phyloP scores from a whole-genome alignment of 2,888 invertebrate species.

The Lepas anatifera region DNA sequence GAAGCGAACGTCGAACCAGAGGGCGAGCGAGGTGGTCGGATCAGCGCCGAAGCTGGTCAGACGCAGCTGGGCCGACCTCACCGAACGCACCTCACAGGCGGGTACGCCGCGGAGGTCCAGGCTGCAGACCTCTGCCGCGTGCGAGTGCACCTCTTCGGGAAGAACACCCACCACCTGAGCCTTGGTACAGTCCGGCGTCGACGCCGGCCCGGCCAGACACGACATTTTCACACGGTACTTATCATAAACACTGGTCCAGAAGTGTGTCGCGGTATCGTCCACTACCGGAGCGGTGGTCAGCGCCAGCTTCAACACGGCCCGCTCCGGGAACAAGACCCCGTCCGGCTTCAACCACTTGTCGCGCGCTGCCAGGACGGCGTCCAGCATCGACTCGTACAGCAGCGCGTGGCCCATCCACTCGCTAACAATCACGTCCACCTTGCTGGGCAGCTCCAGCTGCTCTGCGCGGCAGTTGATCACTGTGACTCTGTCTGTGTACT shows the following conservation, averaged over 20 bases:
- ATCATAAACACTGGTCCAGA: constrained; percentile 23
- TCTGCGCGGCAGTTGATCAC: constrained; percentile 65
- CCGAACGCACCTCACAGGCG: constrained; percentile 17
- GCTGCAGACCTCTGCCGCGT: constrained; percentile 21
- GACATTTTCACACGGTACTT: constrained; percentile 23
- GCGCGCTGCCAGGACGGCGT: constrained; percentile 70
- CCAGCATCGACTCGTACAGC: constrained; percentile 91
- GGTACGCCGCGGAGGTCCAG: constrained; percentile 21
- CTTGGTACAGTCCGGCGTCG: constrained; percentile 19
- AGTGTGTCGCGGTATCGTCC: constrained; percentile 22
- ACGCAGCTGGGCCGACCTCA: constrained; percentile 14
- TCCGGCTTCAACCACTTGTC: constrained; percentile 52
- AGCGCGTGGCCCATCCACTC: constrained; percentile 99
- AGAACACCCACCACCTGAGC: constrained; percentile 23
- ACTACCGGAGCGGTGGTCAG: constrained; percentile 23
- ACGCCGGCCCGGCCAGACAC: constrained; percentile 23
- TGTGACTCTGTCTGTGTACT: constrained; percentile 47
- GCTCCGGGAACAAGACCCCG: constrained; percentile 24
- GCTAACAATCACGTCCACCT: constrained; percentile 76
- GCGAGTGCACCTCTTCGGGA: constrained; percentile 23
- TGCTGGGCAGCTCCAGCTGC: constrained; percentile 52
- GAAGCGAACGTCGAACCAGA: constrained; percentile 25
- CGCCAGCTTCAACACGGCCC: constrained; percentile 23
- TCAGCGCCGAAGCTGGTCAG: constrained; percentile 23
- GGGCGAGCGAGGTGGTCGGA: constrained; percentile 20